Conservation (phyloP, 23 tunicate species). For the Trididemnum clinides region DNA sequence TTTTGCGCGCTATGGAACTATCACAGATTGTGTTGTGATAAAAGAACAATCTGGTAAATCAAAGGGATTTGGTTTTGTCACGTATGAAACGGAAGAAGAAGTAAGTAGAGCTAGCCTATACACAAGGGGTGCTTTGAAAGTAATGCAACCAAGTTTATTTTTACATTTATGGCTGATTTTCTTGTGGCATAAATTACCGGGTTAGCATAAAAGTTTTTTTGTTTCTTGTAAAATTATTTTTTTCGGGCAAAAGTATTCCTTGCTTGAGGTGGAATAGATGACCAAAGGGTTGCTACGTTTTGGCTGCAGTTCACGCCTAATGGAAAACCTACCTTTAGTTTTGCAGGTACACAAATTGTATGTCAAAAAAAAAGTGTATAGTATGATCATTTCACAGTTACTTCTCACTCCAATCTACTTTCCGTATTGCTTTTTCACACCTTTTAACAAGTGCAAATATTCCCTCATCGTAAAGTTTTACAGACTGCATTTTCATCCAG, state of each 20-base stretch:
- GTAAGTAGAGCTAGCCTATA: conserved; percentile 8
- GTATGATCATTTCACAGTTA: not conserved
- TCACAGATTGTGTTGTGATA: conserved; percentile 91
- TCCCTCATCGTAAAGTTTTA: not conserved
- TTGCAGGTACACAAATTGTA: not conserved
- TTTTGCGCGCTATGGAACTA: conserved; percentile 70
- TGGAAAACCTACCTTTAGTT: not conserved
- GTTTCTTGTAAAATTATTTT: too few species aligned
- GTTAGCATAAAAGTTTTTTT: too few species aligned
- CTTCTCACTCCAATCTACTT: not conserved
- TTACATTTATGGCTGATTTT: too few species aligned
- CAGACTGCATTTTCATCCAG: not conserved
- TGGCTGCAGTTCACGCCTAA: too few species aligned
- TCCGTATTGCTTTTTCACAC: not conserved
- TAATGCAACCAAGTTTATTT: too few species aligned
- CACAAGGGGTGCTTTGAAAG: too few species aligned
- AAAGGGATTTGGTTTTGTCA: conserved; percentile 96
- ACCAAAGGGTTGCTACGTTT: too few species aligned
- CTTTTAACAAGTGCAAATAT: too few species aligned
- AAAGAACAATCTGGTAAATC: conserved; percentile 60
- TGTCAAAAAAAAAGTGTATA: not conserved
- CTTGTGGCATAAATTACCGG: too few species aligned
- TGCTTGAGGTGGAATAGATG: too few species aligned
- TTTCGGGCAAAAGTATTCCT: too few species aligned
- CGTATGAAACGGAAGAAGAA: conserved; percentile 77